Conservation (phyloP, 2,113 vertebrate species). For the Bubalus kerabau region DNA sequence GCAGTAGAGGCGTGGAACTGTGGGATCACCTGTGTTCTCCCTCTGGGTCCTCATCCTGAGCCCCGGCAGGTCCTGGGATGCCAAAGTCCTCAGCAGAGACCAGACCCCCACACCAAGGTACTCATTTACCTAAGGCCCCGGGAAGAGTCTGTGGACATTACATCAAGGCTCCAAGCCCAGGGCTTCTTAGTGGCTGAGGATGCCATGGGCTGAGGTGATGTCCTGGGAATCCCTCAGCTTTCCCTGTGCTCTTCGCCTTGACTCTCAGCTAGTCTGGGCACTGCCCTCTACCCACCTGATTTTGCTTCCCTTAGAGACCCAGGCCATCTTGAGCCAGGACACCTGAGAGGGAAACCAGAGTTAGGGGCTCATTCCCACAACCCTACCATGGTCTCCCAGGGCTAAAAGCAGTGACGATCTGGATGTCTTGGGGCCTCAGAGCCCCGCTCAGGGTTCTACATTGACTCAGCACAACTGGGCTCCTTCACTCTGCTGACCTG, state of each 20-base stretch:
- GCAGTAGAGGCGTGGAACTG: not conserved
- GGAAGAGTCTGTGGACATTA: not conserved
- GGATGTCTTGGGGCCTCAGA: not conserved
- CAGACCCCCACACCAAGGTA: not conserved
- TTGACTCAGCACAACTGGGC: not conserved
- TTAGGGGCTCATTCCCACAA: not conserved
- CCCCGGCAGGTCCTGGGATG: not conserved
- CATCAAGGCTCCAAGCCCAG: not conserved
- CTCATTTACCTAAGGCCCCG: not conserved
- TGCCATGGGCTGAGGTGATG: not conserved
- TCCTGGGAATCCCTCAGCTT: not conserved
- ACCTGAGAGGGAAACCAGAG: not conserved
- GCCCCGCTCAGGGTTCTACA: not conserved
- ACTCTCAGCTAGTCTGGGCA: not conserved
- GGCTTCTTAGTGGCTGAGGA: not conserved
- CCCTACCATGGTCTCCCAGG: not conserved
- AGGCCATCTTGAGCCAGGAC: not conserved
- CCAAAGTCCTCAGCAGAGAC: accelerated
- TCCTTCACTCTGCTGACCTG: not conserved
- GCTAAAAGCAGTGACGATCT: not conserved
- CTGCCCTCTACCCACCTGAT: not conserved
- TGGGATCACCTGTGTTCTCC: not conserved
- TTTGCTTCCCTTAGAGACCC: not conserved
- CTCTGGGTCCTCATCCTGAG: not conserved
- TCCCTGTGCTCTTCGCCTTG: not conserved